These are phyloP conservation scores for Kryphioiulus occultus DNA, from an alignment of 2,888 invertebrate species.

Conservation along the genomic window DNA sequence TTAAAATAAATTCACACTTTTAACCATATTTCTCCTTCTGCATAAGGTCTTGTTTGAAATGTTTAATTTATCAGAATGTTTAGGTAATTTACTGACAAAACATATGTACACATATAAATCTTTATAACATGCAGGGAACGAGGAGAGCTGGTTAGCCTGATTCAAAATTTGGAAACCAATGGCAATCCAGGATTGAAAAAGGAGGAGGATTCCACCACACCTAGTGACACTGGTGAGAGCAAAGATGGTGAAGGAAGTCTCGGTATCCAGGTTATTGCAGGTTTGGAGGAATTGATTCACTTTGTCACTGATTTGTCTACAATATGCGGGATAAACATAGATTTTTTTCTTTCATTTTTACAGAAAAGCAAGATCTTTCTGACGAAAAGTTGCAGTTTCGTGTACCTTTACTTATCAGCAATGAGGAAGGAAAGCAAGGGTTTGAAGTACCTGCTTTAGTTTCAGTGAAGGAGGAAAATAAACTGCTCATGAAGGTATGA, in stretches of 20 bases:
- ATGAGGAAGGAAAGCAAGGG: background rate
- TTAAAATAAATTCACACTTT: background rate
- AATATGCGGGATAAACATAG: no score
- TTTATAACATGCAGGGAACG: slow-evolving; percentile 70
- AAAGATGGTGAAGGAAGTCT: slow-evolving; percentile 53
- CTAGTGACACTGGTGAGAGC: slow-evolving; percentile 56
- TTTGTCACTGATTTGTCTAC: background rate
- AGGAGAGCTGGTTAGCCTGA: slow-evolving; percentile 80
- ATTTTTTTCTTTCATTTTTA: background rate
- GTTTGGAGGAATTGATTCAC: background rate
- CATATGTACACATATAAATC: background rate
- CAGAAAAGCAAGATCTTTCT: background rate
- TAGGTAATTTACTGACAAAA: slow-evolving; percentile 39
- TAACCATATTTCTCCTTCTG: background rate
- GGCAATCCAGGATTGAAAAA: slow-evolving; percentile 72
- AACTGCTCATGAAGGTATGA: background rate
- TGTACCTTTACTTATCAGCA: background rate
- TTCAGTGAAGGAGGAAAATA: background rate
- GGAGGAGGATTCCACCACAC: slow-evolving; percentile 67
- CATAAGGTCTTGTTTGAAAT: slow-evolving; percentile 1
- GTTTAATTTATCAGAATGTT: background rate
- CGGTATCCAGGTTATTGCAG: background rate
- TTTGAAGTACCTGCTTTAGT: background rate
- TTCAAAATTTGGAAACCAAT: slow-evolving; percentile 75
- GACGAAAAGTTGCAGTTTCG: slow-evolving; percentile 29